Conservation (phyloP, 2,113 vertebrate species). For the Tupaia tana region DNA sequence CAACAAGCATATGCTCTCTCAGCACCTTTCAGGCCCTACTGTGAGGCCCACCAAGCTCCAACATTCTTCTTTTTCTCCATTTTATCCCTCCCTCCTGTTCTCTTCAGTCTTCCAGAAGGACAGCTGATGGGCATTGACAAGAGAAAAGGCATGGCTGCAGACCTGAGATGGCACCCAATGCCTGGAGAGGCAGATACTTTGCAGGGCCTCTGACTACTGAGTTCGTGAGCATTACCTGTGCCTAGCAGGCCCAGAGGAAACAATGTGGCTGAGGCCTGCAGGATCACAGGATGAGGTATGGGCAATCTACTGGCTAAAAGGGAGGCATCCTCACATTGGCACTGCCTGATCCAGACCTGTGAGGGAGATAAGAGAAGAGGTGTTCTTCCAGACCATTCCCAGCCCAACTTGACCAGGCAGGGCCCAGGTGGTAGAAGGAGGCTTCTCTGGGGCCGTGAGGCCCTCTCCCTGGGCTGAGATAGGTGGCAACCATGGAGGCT, state of each 20-base stretch:
- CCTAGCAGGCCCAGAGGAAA: background rate
- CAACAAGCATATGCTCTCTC: background rate
- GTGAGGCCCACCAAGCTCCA: background rate
- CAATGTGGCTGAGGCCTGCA: background rate
- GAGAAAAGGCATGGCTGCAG: background rate
- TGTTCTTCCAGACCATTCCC: background rate
- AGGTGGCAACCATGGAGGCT: background rate
- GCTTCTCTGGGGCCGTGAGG: background rate
- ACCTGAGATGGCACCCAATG: background rate
- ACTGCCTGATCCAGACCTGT: background rate
- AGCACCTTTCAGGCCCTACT: background rate
- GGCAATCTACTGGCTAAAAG: background rate
- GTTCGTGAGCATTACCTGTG: background rate
- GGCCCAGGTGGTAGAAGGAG: background rate
- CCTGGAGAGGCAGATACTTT: background rate
- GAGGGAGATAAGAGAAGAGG: background rate
- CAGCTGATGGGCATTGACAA: background rate
- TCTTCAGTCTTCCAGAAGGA: background rate
- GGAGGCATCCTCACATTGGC: background rate
- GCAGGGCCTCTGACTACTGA: background rate
- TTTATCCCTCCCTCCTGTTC: background rate
- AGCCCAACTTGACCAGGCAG: background rate
- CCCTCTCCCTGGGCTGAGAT: background rate
- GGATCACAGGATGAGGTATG: background rate
- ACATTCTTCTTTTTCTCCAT: background rate